Evolutionary conservation across 2,888 invertebrate genomes (phyloP), one percentile per base, ranked within the genome.

Genomic region (Pemphredon lugubris): DNA sequence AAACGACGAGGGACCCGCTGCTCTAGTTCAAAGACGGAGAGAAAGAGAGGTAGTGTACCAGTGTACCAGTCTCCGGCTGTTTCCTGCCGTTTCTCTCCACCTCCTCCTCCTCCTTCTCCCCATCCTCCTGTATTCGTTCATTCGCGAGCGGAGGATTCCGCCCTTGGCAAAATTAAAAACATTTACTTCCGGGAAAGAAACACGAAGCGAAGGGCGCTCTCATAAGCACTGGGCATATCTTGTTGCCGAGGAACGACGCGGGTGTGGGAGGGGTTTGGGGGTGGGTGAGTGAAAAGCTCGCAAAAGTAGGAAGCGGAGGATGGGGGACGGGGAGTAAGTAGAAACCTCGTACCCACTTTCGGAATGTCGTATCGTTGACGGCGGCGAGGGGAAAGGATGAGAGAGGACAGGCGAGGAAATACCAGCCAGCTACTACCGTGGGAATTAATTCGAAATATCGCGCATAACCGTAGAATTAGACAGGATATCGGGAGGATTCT

Each of bases 141-240:
- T 58, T 58, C 60, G 60, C 58, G 40, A 47, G 37, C 14, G 59
- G 37, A 55, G 57, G 50, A 60, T 44, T 53, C 51, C 67, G 64
- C 60, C 23, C 67, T 73, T 55, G 55, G 73, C 68, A 77, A 84
- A 83, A 84, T 84, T 84, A 84, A 83, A 81, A 82, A 84, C 81
- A 84, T 83, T 84, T 79, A 81, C 79, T 83, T 80, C 64, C 69
- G 63, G 70, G 74, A 66, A 75, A 81, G 71, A 73, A 81, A 74
- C 72, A 80, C 63, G 73, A 34, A 54, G 57, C 65, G 44, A 21
- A 74, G 72, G 73, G 75, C 59, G 72, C 65, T 74, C 83, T 83
- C 83, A 83, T 85, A 85, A 85, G 83, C 75, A n/a, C 72, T 54
- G 71, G 67, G 77, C 81, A 82, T 79, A 85, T 84, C 83, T 84